Conservation (phyloP, 2,888 invertebrate species). For the Allacma fusca region DNA sequence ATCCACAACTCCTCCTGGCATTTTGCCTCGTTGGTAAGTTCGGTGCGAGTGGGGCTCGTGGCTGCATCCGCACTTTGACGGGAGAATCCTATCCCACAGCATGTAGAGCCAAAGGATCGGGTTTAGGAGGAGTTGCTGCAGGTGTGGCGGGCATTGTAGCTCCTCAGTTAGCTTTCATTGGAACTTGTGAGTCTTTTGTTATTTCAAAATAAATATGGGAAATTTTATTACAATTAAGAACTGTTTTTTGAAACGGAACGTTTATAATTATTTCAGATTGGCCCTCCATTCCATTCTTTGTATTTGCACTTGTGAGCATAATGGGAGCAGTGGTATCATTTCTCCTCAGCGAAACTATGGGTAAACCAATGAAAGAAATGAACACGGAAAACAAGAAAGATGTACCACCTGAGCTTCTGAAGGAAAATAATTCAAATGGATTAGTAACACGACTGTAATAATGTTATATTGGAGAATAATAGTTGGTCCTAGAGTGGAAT, state of each 20-base stretch:
- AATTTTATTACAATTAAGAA: no score
- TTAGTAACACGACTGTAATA: no score
- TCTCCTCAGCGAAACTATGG: slow-evolving; percentile 54
- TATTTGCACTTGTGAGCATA: slow-evolving; percentile 51
- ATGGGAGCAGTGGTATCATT: slow-evolving; percentile 51
- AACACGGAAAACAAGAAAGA: no score
- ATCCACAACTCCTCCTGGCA: slow-evolving; percentile 26
- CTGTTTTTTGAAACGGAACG: no score
- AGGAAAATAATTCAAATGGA: no score
- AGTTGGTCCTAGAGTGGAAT: no score
- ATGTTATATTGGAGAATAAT: no score
- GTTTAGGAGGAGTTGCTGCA: slow-evolving; percentile 46
- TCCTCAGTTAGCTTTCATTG: slow-evolving; percentile 50
- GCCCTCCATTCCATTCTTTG: slow-evolving; percentile 54
- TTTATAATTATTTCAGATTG: no score
- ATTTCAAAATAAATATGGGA: neutral
- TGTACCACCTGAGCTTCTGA: no score
- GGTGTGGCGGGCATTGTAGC: slow-evolving; percentile 42
- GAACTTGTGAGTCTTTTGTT: slow-evolving; percentile 37
- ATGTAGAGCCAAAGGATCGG: slow-evolving; percentile 46
- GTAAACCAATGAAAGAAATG: slow-evolving; percentile 49
- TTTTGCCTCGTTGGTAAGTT: slow-evolving; percentile 51
- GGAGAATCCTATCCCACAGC: slow-evolving; percentile 48
- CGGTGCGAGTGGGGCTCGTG: slow-evolving; percentile 43
- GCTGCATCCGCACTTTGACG: slow-evolving; percentile 41